Evolutionary conservation across 2,113 vertebrate species (phyloP).

Genomic region (Microcebus lehilahytsara): DNA sequence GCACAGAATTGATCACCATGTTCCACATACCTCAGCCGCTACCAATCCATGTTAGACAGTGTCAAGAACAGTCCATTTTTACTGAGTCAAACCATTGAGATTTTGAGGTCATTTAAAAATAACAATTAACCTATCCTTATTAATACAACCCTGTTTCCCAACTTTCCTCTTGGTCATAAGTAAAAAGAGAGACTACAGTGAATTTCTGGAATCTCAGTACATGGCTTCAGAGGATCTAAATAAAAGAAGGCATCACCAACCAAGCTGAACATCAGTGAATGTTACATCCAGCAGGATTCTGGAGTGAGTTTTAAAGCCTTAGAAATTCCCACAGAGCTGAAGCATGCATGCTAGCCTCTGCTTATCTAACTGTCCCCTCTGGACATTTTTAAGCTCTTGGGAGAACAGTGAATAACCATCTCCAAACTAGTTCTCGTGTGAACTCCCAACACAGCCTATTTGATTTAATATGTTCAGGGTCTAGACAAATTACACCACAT

Average conservation of each 20-base stretch:
- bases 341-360: background rate
- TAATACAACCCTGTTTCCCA: background rate
- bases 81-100: background rate
- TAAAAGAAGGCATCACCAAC: background rate
- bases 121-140: background rate
- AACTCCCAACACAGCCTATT: background rate
- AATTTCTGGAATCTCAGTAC: background rate
- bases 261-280: background rate
- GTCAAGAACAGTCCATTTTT: background rate
- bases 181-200: background rate
- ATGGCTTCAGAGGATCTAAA: background rate
- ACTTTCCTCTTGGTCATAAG: background rate
- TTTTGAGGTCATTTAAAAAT: background rate
- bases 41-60: background rate
- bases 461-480: background rate
- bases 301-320: slow-evolving; percentile 18
- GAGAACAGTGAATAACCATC: slow-evolving; percentile 3
- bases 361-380: background rate
- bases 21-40: background rate
- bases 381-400: background rate
- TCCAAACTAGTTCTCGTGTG: slow-evolving; percentile 13
- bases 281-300: background rate
- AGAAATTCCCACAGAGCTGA: background rate
- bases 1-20: too few relatives aligned
- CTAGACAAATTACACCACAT: slow-evolving; percentile 33